phyloP scores from a whole-genome alignment of 1,140 invertebrate genomes.

The Pogonognathellus flavescens region DNA sequence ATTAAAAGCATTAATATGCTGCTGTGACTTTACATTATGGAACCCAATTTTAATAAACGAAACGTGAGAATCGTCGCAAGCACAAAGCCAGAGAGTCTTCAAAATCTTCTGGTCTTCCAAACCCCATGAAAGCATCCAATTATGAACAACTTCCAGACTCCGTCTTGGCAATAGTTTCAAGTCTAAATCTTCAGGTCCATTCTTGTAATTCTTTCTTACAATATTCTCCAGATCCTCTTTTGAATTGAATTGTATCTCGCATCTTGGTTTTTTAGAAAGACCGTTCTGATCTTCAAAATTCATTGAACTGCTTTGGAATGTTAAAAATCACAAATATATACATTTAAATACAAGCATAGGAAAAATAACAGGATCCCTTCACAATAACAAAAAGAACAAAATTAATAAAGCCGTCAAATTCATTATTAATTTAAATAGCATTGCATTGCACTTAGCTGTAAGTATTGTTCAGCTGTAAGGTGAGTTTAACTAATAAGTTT shows the following conservation, averaged over 20 bases:
- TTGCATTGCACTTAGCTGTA: no score
- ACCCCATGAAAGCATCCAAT: not conserved
- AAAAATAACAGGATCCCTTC: not conserved
- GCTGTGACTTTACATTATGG: not conserved
- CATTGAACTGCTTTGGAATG: not conserved
- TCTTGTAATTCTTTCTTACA: not conserved
- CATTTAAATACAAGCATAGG: not conserved
- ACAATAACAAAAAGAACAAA: not conserved
- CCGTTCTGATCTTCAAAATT: not conserved
- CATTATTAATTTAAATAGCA: no score
- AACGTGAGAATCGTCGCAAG: conserved; percentile 9
- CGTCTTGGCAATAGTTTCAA: conserved; percentile 5
- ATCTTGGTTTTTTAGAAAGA: no score
- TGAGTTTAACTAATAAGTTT: no score
- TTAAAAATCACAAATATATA: not conserved
- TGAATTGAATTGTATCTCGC: not conserved
- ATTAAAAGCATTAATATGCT: not conserved
- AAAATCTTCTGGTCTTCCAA: not conserved
- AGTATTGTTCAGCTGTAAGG: no score
- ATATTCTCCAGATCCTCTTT: not conserved
- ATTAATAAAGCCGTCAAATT: no score
- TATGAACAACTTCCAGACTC: not conserved
- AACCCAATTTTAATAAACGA: conserved; percentile 27
- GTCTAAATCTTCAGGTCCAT: not conserved
- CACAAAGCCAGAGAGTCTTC: conserved; percentile 24